Percentiles rank a stretch among this genome's conserved stretches.
phyloP scores from a whole-genome alignment of 2,888 invertebrate species.

The Leptura quadrifasciata region DNA sequence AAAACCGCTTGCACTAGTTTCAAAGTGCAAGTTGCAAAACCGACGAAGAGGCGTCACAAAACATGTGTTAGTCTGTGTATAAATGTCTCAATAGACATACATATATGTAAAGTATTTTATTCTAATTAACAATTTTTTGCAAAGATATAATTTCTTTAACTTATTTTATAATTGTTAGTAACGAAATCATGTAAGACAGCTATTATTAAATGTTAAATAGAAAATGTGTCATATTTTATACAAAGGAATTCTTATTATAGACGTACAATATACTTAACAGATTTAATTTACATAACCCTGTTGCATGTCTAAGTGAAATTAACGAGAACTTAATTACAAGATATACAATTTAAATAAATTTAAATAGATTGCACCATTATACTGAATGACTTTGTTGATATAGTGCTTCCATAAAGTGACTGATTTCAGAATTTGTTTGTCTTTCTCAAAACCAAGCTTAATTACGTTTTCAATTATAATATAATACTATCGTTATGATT shows the following conservation, averaged over 20 bases:
- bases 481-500: no score
- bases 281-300: conserved; percentile 44
- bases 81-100: no score
- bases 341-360: conserved; percentile 43
- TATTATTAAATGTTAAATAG: background rate
- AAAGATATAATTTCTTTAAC: no score
- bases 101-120: no score
- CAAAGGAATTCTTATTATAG: conserved; percentile 27
- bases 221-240: conserved; percentile 5
- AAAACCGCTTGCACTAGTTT: no score
- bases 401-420: background rate
- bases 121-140: no score
- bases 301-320: conserved; percentile 45
- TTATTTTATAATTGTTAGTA: no score
- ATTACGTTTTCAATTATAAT: no score
- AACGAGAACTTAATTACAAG: conserved; percentile 39
- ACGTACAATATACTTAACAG: conserved; percentile 39
- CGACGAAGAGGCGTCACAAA: no score
- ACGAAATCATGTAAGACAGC: background rate
- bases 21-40: no score
- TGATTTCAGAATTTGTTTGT: background rate
- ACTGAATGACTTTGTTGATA: background rate
- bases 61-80: no score
- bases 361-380: conserved; percentile 11
- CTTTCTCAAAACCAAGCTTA: no score